phyloP scores from a whole-genome alignment of 2,113 vertebrate species.

The Rana temporaria region DNA sequence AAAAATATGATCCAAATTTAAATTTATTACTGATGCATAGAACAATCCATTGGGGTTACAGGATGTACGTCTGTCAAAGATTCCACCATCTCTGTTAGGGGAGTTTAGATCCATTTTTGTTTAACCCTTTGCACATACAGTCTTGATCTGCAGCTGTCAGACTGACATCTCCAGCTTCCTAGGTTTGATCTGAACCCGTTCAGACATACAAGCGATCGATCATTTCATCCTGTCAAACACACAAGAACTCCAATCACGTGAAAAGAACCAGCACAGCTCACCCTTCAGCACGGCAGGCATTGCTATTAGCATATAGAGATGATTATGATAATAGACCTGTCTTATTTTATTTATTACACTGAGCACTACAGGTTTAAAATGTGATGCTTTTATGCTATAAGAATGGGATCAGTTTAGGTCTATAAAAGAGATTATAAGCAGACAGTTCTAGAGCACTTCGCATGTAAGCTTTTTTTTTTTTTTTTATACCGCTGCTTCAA shows the following conservation, averaged over 20 bases:
- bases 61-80: too few species aligned
- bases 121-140: too few species aligned
- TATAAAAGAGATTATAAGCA: not conserved
- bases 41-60: too few species aligned
- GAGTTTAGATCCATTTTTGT: too few species aligned
- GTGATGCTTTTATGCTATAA: not conserved
- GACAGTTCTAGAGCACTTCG: not conserved
- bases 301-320: slow-evolving; percentile 37
- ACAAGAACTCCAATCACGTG: not conserved
- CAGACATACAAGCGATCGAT: not conserved
- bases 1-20: too few species aligned
- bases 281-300: not conserved
- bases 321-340: slow-evolving; percentile 34
- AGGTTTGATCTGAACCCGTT: not conserved
- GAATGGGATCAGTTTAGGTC: not conserved
- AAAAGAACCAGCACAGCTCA: not conserved
- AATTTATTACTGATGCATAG: too few species aligned
- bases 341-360: slow-evolving; percentile 22
- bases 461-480: not conserved
- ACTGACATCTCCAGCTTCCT: not conserved
- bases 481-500: not conserved
- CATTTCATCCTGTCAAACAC: not conserved
- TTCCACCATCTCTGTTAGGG: too few species aligned
- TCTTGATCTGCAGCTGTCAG: too few species aligned
- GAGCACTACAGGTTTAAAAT: not conserved